Conservation (phyloP, 2,113 vertebrate species). For the Tylochromis polylepis region DNA sequence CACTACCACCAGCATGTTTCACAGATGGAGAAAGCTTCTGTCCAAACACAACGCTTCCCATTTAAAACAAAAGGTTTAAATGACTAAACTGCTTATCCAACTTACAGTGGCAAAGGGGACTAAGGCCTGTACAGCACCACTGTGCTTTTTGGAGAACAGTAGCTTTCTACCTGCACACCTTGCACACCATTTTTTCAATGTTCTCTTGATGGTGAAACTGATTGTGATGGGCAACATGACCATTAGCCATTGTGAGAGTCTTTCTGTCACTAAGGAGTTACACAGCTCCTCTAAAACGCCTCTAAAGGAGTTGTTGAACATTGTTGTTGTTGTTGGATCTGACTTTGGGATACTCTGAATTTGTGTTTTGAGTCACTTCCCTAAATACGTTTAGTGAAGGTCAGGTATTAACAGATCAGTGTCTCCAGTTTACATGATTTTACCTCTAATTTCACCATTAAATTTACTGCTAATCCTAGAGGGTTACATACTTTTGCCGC, state of each 20-base stretch:
- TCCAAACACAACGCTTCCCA: not conserved
- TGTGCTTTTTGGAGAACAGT: not conserved
- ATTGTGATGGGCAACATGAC: not conserved
- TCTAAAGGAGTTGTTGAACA: not conserved
- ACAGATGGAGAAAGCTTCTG: not conserved
- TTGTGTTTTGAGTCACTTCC: not conserved
- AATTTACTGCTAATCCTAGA: not conserved
- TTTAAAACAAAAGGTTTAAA: not conserved
- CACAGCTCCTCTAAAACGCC: too few species aligned
- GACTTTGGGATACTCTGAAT: not conserved
- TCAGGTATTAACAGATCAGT: not conserved
- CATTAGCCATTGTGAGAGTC: not conserved
- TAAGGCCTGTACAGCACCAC: not conserved
- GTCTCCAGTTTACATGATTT: not conserved
- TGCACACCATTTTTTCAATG: not conserved
- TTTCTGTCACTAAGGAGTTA: not conserved
- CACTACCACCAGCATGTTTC: not conserved
- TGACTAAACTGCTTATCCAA: not conserved
- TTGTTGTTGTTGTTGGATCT: not conserved
- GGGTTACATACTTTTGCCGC: not conserved
- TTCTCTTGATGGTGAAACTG: not conserved
- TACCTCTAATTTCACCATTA: not conserved
- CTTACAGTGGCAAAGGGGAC: not conserved
- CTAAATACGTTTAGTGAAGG: not conserved
- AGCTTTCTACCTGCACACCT: not conserved